Conservation (phyloP, 2,113 vertebrate genomes). For the Atrichornis clamosus region DNA sequence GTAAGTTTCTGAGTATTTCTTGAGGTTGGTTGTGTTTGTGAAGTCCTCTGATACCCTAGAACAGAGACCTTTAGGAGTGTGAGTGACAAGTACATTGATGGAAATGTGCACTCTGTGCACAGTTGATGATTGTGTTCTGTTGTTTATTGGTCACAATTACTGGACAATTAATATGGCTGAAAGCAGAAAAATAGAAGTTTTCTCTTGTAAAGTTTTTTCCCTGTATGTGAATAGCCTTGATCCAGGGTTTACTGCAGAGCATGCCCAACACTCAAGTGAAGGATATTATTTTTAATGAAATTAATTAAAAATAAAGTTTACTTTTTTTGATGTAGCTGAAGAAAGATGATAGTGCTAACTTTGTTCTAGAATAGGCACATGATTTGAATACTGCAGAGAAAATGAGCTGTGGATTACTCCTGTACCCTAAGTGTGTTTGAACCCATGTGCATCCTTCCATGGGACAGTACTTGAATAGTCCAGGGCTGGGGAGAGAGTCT, state of each 20-base stretch:
- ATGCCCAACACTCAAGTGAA: neutral
- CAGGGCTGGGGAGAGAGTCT: neutral
- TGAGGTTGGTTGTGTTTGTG: neutral
- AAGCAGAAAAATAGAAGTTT: neutral
- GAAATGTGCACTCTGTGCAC: neutral
- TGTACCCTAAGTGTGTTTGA: neutral
- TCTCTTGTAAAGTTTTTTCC: neutral
- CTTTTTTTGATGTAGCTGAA: neutral
- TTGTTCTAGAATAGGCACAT: fast-evolving
- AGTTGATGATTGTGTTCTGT: neutral
- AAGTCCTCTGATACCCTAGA: neutral
- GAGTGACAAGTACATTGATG: neutral
- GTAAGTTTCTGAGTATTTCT: neutral
- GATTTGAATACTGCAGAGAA: neutral
- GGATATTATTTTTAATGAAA: neutral
- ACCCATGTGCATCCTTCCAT: neutral
- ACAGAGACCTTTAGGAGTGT: neutral
- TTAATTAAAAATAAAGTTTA: neutral
- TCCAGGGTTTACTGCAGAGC: neutral
- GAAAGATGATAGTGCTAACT: neutral
- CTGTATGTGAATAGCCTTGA: neutral
- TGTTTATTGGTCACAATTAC: neutral
- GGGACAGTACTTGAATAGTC: neutral
- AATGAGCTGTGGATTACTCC: neutral
- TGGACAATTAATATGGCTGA: neutral